Conservation (phyloP, 30 jellyfish, hydroid and myxozoan genomes). For the Haliclystus octoradiatus region DNA sequence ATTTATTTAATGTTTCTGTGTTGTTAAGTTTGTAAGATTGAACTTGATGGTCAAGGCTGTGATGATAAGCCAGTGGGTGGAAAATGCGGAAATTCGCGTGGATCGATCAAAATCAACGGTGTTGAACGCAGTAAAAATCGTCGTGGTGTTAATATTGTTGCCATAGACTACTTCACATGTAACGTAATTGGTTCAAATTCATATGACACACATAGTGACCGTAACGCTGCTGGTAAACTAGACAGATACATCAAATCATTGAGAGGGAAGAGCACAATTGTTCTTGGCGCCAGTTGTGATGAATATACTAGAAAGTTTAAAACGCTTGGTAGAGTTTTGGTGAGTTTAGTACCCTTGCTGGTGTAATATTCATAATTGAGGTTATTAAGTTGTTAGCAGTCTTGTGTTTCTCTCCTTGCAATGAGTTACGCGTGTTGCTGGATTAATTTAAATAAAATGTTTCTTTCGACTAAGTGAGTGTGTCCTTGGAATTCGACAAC, state of each 20-base stretch:
- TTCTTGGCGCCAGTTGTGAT: constrained; percentile 31
- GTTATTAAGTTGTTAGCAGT: too few species aligned
- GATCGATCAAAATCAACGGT: constrained; percentile 52
- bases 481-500: too few species aligned
- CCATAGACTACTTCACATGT: constrained; percentile 40
- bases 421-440: too few species aligned
- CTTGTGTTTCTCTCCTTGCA: too few species aligned
- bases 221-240: constrained; percentile 21
- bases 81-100: constrained; percentile 21
- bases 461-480: too few species aligned
- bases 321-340: too few species aligned
- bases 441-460: too few species aligned
- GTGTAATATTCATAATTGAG: too few species aligned
- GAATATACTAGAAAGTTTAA: constrained; percentile 6
- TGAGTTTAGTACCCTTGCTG: too few species aligned
- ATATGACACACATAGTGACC: constrained; percentile 37
- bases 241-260: constrained; percentile 20
- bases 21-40: constrained; percentile 37
- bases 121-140: constrained; percentile 39
- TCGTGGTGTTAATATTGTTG: constrained; percentile 55
- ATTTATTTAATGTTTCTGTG: background rate
- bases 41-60: constrained; percentile 49
- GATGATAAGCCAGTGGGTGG: constrained; percentile 36
- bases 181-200: constrained; percentile 21
- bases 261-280: constrained; percentile 28